A percentile compares a stretch with the other conserved stretches of the same genome.
These are phyloP conservation scores for Amaurobius ferox DNA, from an alignment of 2,888 invertebrate genomes.

Conservation along the genomic window DNA sequence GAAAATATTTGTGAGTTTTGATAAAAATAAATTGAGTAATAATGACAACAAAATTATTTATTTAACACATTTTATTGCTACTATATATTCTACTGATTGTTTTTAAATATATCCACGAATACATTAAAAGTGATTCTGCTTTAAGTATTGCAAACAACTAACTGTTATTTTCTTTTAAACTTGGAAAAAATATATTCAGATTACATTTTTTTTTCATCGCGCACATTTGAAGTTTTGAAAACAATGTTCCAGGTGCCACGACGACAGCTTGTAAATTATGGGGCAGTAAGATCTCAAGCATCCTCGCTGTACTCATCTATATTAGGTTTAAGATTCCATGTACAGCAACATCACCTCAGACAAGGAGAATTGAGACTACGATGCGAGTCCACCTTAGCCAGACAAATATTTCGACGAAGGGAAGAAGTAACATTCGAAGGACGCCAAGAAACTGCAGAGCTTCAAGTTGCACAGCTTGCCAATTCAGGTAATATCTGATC, in stretches of 20 bases:
- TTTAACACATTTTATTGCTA: too few species aligned
- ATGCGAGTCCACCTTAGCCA: slow-evolving; percentile 59
- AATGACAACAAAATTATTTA: too few species aligned
- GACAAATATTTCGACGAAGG: slow-evolving; percentile 47
- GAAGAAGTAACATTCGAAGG: slow-evolving; percentile 65
- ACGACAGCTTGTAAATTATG: slow-evolving; percentile 58
- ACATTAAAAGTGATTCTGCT: too few species aligned
- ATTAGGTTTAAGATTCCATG: slow-evolving; percentile 59
- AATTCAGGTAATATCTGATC: slow-evolving; percentile 50
- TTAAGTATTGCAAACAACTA: too few species aligned
- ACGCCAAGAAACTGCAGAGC: slow-evolving; percentile 67
- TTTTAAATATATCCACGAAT: too few species aligned
- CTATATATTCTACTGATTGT: too few species aligned
- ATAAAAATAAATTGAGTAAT: too few species aligned
- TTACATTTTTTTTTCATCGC: too few species aligned
- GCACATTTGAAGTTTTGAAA: too few species aligned
- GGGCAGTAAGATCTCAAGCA: slow-evolving; percentile 24
- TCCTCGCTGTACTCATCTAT: slow-evolving; percentile 27
- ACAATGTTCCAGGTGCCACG: slow-evolving; percentile 61
- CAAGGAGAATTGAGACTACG: slow-evolving; percentile 63
- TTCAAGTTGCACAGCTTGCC: slow-evolving; percentile 63
- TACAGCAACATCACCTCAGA: slow-evolving; percentile 60
- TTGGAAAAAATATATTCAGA: too few species aligned
- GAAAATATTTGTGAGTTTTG: too few species aligned
- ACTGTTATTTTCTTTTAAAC: too few species aligned